These are phyloP conservation scores for Harpagus bidentatus DNA, from an alignment of 2,113 vertebrate genomes.

Conservation along the genomic window DNA sequence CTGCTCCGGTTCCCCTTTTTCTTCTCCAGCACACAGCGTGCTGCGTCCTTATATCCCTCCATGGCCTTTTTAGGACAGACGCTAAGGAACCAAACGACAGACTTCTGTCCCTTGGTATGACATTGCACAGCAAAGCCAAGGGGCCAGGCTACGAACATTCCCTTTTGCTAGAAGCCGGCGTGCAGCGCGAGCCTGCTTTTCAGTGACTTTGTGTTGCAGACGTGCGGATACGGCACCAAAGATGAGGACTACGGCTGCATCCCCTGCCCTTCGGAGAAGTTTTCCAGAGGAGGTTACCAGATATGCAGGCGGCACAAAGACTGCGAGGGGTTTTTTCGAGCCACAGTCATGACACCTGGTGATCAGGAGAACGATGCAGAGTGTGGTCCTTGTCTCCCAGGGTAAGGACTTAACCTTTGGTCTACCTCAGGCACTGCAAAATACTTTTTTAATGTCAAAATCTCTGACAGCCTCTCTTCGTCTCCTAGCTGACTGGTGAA, in stretches of 20 bases:
- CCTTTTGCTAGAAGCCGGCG: not conserved
- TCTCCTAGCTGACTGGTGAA: not conserved
- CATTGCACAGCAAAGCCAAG: accelerated
- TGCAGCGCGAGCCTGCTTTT: not conserved
- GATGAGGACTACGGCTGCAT: conserved; percentile 91
- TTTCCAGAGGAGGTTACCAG: conserved; percentile 95
- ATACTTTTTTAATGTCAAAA: not conserved
- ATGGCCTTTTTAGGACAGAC: not conserved
- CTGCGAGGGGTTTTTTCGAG: conserved; percentile 90
- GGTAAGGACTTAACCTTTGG: conserved; percentile 75
- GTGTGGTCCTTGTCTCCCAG: conserved; percentile 91
- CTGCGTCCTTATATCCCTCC: not conserved
- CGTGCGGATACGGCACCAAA: conserved; percentile 89
- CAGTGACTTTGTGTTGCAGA: conserved; percentile 69
- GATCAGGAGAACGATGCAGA: conserved; percentile 91
- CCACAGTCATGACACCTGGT: conserved; percentile 84
- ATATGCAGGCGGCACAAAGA: conserved; percentile 96
- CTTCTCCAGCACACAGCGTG: accelerated
- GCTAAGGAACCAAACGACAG: not conserved
- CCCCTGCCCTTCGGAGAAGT: conserved; percentile 89
- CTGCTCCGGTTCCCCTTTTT: not conserved
- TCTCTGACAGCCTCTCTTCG: not conserved
- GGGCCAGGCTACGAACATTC: not conserved
- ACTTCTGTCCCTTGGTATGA: not conserved
- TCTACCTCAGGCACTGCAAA: not conserved